Evolutionary conservation across 2,113 vertebrate genomes (phyloP), one percentile per base, ranked within the genome.

Genomic region (Laterallus jamaicensis): DNA sequence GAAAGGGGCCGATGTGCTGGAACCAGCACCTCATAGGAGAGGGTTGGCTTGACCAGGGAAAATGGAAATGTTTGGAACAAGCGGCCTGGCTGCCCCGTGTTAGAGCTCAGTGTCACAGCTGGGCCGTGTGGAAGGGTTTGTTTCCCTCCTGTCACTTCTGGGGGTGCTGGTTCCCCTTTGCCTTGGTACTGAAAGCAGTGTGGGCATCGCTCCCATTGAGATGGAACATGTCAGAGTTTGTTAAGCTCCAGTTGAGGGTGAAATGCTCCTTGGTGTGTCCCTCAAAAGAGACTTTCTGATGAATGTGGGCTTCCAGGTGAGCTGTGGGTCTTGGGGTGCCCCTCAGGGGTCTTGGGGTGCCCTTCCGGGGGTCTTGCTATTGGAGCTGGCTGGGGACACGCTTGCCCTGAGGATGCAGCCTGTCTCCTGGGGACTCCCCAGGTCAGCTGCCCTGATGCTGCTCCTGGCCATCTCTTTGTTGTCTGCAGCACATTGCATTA

Each of bases 391-490:
- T 31, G 40, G 32, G 28, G 37, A 15, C 1, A 9, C 12, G 11
- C 40, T 56, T 0, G 5, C 63, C 55, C 28, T 7, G 31, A 14
- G 68, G 83, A 6, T 28, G 49, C 74, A 17, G 16, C 5, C 4
- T 21, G 81, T 25, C 39, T 47, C 17, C 31, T 0, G 6, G 58
- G 66, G 39, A 19, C 44, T 24, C 31, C 11, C 15, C 32, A 15
- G 9, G 28, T 37, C 31, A 22, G 29, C 15, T 0, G 0, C 15
- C 31, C 21, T 1, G 14, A 11, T 58, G 54, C 49, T 0, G 2
- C 32, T 40, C 10, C 9, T 0, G 8, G 52, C 8, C 8, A 3
- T 11, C 32, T 26, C 71, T 74, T 9, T 60, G 70, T 24, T 52
- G n/a, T 52, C 82, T 25, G n/a, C 52, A 37, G 4, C 0, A 3